A percentile compares a stretch with the other conserved stretches of the same genome.
Conservation (phyloP, 2,888 invertebrate species). For the Liopterus haemorrhoidalis region DNA sequence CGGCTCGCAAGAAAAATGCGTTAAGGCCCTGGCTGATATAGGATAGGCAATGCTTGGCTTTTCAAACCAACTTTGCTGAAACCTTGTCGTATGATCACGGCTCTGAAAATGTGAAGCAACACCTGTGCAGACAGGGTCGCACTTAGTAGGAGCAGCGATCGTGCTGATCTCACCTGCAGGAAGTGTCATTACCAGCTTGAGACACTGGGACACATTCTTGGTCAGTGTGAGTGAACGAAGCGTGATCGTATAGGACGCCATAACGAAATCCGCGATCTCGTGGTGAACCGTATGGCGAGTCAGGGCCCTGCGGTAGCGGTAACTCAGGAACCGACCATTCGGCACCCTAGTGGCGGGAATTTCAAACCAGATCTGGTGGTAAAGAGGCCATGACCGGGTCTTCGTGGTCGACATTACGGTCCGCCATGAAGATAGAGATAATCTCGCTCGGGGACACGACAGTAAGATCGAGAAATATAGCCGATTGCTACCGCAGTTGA, state of each 20-base stretch:
- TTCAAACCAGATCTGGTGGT: conserved; percentile 37
- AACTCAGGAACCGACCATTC: conserved; percentile 25
- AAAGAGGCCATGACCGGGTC: conserved; percentile 30
- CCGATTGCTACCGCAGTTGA: conserved; percentile 28
- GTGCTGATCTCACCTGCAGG: conserved; percentile 33
- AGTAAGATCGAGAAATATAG: conserved; percentile 34
- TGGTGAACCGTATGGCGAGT: conserved; percentile 19
- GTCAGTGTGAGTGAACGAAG: conserved; percentile 30
- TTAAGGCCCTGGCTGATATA: conserved; percentile 30
- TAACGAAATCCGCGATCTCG: conserved; percentile 29
- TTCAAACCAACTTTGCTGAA: conserved; percentile 32
- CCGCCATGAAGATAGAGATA: conserved; percentile 28
- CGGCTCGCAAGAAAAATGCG: conserved; percentile 34
- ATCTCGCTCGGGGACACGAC: conserved; percentile 29
- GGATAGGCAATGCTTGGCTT: conserved; percentile 34
- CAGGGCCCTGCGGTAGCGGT: conserved; percentile 23
- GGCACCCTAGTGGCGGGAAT: conserved; percentile 22
- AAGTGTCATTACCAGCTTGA: conserved; percentile 33
- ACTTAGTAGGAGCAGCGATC: conserved; percentile 31
- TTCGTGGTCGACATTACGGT: conserved; percentile 36
- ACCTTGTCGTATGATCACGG: conserved; percentile 34
- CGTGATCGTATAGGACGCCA: conserved; percentile 31
- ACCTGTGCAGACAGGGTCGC: conserved; percentile 31
- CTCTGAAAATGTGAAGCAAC: conserved; percentile 36
- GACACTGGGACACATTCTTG: conserved; percentile 38